Evolutionary conservation across 2,888 invertebrate genomes (phyloP).

Genomic region (Parthenolecanium corni): DNA sequence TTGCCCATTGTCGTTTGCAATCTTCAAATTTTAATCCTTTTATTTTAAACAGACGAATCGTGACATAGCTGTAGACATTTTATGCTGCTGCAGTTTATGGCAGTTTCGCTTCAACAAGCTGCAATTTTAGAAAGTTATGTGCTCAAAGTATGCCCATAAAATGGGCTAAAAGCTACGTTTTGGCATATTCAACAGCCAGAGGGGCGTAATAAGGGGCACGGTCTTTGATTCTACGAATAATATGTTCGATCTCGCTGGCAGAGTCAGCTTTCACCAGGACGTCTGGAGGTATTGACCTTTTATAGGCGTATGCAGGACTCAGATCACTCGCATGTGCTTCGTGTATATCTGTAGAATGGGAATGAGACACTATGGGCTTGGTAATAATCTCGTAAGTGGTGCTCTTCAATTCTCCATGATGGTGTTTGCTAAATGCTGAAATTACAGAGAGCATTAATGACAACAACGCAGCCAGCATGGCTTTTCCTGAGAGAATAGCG

Average conservation of each 20-base stretch:
- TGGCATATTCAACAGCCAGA: neutral
- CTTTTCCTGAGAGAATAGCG: conserved; percentile 35
- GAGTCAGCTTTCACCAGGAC: conserved; percentile 4
- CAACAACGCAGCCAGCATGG: conserved; percentile 34
- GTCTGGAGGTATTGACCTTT: conserved; percentile 28
- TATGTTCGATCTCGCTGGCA: conserved; percentile 11
- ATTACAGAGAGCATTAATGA: conserved; percentile 34
- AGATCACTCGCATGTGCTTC: conserved; percentile 27
- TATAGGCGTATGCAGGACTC: conserved; percentile 27
- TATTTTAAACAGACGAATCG: too few species aligned
- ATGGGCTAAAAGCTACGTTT: neutral
- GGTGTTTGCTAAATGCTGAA: conserved; percentile 33
- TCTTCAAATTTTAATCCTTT: too few species aligned
- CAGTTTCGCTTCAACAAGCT: too few species aligned
- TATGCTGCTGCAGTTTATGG: too few species aligned
- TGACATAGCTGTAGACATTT: too few species aligned
- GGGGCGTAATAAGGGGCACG: neutral
- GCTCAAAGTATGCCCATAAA: too few species aligned
- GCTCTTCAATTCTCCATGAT: conserved; percentile 39
- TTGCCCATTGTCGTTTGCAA: too few species aligned
- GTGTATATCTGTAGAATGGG: conserved; percentile 31
- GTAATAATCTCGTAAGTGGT: conserved; percentile 72
- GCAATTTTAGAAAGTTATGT: too few species aligned
- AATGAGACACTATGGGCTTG: conserved; percentile 56
- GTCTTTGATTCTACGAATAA: conserved; percentile 7